Evolutionary conservation across 2,888 invertebrate species (phyloP).

Genomic region (Hirtodrosophila cameraria): DNA sequence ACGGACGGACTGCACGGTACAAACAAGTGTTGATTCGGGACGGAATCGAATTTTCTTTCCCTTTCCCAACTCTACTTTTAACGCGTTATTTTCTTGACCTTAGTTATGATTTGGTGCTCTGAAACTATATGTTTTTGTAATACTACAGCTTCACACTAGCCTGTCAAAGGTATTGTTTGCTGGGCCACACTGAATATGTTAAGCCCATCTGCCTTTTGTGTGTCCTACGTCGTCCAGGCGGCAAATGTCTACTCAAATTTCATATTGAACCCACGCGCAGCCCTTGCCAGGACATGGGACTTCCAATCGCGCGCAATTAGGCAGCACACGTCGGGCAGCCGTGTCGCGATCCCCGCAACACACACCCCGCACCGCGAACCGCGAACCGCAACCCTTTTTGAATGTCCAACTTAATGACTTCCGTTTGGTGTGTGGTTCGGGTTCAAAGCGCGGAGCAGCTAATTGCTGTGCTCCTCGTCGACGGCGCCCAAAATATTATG

Average conservation of each 20-base stretch:
- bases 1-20: too few relatives aligned
- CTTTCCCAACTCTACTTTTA: too few relatives aligned
- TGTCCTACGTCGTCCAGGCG: conserved; percentile 2
- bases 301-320: conserved; percentile 58
- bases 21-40: too few relatives aligned
- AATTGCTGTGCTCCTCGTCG: conserved; percentile 48
- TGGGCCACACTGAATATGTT: background rate
- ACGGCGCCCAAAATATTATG: conserved; percentile 27
- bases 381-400: conserved; percentile 62
- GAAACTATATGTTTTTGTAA: too few relatives aligned
- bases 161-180: background rate
- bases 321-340: conserved; percentile 50
- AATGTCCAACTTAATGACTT: conserved; percentile 67
- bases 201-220: conserved; percentile 26
- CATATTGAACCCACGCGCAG: conserved; percentile 20
- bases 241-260: conserved; percentile 58
- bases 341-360: conserved; percentile 2
- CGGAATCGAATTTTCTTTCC: too few relatives aligned
- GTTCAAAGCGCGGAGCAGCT: conserved; percentile 40
- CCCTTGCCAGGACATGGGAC: conserved; percentile 9
- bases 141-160: background rate
- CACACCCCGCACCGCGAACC: conserved; percentile 6
- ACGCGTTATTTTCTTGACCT: too few relatives aligned
- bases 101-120: too few relatives aligned
- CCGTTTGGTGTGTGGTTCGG: conserved; percentile 53